Conservation (phyloP, 2,797 vertebrate species). For the Gymnoscopelus microlampas region DNA sequence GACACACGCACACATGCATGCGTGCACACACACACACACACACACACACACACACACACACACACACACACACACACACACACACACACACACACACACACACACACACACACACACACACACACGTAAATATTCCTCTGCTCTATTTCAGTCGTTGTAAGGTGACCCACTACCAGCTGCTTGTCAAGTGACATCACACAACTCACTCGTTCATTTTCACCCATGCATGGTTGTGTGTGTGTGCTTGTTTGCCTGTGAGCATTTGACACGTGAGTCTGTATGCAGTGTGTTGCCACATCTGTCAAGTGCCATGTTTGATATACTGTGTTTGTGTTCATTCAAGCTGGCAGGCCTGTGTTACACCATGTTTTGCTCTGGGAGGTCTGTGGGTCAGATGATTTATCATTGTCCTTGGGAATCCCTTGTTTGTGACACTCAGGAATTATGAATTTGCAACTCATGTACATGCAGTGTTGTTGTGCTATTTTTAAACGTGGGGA, state of each 20-base stretch:
- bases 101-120: conserved; percentile 11
- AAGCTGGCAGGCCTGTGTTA: neutral
- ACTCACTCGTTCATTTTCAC: conserved; percentile 1
- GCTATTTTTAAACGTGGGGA: too few relatives aligned
- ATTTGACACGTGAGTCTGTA: neutral
- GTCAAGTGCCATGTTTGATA: neutral
- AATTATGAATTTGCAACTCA: too few relatives aligned
- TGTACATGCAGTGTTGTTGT: too few relatives aligned
- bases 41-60: conserved; percentile 15
- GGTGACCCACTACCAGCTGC: conserved; percentile 37
- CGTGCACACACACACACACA: too few relatives aligned
- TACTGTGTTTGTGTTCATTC: neutral
- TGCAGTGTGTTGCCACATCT: neutral
- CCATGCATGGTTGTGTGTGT: neutral
- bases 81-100: conserved; percentile 2
- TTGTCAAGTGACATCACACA: conserved; percentile 54
- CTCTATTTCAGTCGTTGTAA: conserved; percentile 62
- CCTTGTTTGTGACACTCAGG: conserved; percentile 19
- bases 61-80: conserved; percentile 1
- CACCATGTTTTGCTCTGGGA: neutral
- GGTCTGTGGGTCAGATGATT: conserved; percentile 13
- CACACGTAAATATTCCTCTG: conserved; percentile 21
- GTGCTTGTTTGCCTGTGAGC: neutral
- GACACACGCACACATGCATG: neutral
- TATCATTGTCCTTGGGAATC: conserved; percentile 38